Conservation (phyloP, 2,113 vertebrate genomes). For the Stigmatopora argus region DNA sequence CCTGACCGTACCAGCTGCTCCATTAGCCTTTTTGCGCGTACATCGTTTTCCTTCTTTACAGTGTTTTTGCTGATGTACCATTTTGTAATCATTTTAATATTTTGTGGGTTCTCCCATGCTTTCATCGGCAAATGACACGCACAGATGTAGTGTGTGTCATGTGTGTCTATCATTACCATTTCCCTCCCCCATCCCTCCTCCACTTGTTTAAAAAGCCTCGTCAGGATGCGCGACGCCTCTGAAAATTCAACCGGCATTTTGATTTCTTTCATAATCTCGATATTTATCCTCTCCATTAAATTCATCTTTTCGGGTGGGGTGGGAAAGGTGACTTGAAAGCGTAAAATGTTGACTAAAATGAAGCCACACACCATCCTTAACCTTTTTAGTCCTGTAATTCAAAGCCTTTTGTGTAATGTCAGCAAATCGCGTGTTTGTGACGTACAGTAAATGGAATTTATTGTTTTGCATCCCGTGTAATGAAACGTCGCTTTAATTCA, state of each 20-base stretch:
- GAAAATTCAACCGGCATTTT: constrained; percentile 28
- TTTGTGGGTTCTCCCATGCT: constrained; percentile 4
- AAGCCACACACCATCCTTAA: background rate
- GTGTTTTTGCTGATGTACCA: constrained; percentile 15
- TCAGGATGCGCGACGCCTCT: constrained; percentile 9
- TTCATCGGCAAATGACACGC: constrained; percentile 10
- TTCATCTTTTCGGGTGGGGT: background rate
- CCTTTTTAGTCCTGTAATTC: too few relatives aligned
- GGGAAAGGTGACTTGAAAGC: background rate
- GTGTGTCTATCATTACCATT: constrained; percentile 12
- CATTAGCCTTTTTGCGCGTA: constrained; percentile 37
- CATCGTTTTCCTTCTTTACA: constrained; percentile 20
- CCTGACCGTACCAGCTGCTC: constrained; percentile 48
- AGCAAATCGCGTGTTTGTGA: too few relatives aligned
- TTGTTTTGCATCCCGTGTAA: too few relatives aligned
- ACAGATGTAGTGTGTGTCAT: constrained; percentile 6
- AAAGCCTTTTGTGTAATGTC: too few relatives aligned
- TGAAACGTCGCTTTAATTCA: too few relatives aligned
- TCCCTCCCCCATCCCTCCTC: constrained; percentile 3
- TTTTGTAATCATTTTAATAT: constrained; percentile 13
- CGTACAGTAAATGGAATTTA: too few relatives aligned
- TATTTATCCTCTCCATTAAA: background rate
- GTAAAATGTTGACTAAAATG: background rate
- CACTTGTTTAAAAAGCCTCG: constrained; percentile 1
- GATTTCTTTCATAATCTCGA: background rate